Percentiles rank a stretch among this genome's conserved stretches.
phyloP scores from a whole-genome alignment of 1,140 invertebrate genomes.

The Drosophila lacertosa region DNA sequence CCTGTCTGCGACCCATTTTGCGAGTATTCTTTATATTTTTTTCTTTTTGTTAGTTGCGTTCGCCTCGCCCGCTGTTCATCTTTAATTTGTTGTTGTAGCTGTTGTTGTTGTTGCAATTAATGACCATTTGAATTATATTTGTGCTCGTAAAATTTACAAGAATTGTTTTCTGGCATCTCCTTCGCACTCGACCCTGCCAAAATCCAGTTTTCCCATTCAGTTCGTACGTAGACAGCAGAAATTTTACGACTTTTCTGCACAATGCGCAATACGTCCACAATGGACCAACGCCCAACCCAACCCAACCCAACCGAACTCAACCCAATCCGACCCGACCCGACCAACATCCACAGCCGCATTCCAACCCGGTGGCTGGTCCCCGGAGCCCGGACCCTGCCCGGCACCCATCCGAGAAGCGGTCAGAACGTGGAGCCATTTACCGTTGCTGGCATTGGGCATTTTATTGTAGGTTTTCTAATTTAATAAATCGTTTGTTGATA shows the following conservation, averaged over 20 bases:
- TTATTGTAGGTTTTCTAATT: constrained; percentile 66
- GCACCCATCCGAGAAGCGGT: constrained; percentile 8
- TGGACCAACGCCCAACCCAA: constrained; percentile 55
- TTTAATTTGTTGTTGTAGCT: constrained; percentile 35
- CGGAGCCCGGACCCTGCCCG: neutral
- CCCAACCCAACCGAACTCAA: no score
- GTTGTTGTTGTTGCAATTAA: constrained; percentile 81
- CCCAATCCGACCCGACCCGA: no score
- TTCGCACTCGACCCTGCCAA: constrained; percentile 18
- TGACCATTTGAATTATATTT: constrained; percentile 84
- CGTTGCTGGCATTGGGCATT: constrained; percentile 44
- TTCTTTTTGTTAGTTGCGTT: constrained; percentile 39
- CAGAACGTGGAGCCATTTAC: constrained; percentile 34
- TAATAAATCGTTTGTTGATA: constrained; percentile 78
- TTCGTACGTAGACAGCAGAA: constrained; percentile 78
- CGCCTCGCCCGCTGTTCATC: constrained; percentile 3
- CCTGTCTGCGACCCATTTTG: constrained; percentile 68
- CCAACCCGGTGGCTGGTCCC: neutral
- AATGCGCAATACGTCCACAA: constrained; percentile 78
- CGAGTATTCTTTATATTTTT: no score
- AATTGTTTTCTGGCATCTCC: constrained; percentile 68
- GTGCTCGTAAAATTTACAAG: constrained; percentile 83
- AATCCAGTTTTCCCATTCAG: constrained; percentile 59
- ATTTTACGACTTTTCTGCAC: constrained; percentile 80
- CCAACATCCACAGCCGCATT: neutral